A percentile compares a stretch with the other conserved stretches of the same genome.
These are phyloP conservation scores for Bradypus variegatus DNA, from an alignment of 2,797 vertebrate species.

Conservation along the genomic window DNA sequence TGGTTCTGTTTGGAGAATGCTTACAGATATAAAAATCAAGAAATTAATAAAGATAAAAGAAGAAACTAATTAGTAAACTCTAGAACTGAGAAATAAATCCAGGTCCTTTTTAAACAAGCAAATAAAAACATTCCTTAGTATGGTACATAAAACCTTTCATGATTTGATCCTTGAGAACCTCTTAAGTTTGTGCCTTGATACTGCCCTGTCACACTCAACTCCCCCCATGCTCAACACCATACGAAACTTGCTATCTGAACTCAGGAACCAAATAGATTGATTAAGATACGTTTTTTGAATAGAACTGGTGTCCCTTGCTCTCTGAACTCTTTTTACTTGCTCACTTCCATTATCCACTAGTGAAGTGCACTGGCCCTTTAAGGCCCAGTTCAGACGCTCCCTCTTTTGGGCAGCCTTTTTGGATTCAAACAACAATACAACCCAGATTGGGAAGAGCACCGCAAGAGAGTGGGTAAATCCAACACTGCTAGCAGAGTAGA, in stretches of 20 bases:
- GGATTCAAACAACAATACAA: neutral
- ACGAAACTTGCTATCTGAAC: neutral
- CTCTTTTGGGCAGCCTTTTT: neutral
- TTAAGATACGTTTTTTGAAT: neutral
- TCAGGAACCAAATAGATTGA: neutral
- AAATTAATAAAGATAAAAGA: neutral
- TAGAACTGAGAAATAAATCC: constrained; percentile 27
- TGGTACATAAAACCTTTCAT: neutral
- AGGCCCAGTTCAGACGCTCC: neutral
- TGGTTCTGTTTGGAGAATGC: too few relatives aligned
- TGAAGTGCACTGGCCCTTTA: neutral
- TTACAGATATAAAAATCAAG: neutral
- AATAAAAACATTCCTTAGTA: neutral
- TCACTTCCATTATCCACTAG: neutral
- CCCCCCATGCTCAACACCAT: neutral
- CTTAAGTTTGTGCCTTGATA: neutral
- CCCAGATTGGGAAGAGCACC: neutral
- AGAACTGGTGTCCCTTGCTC: neutral
- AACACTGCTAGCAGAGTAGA: neutral
- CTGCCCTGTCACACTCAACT: neutral
- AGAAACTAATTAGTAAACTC: neutral
- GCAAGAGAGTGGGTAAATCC: neutral
- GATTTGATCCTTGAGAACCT: neutral
- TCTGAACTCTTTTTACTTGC: neutral
- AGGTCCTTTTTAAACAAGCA: constrained; percentile 1